Conservation (phyloP, 2,113 vertebrate genomes). For the Ctenomys sociabilis region DNA sequence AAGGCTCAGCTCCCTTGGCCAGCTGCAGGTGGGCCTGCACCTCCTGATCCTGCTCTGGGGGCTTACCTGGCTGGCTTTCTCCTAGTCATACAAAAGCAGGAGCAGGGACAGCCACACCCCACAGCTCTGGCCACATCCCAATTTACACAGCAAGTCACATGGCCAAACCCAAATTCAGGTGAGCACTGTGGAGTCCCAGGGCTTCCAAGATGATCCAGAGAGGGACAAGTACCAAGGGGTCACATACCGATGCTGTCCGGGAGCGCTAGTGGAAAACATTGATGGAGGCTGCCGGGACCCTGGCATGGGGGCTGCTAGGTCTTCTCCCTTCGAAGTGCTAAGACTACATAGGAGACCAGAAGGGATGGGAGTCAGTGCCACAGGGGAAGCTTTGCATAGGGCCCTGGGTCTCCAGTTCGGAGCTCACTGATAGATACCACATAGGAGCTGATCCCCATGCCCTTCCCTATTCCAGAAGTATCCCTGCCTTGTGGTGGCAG, state of each 20-base stretch:
- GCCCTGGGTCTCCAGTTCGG: not conserved
- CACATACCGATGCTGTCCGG: rapidly evolving
- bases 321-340: rapidly evolving
- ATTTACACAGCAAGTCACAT: too few species aligned
- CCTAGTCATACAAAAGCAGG: not conserved
- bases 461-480: not conserved
- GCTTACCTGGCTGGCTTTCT: not conserved
- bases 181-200: not conserved
- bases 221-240: not conserved
- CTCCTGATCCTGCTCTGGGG: not conserved
- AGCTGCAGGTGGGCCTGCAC: not conserved
- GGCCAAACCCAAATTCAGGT: too few species aligned
- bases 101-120: not conserved
- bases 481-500: not conserved
- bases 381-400: rapidly evolving
- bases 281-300: too few species aligned
- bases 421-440: not conserved
- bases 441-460: not conserved
- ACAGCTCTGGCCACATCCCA: not conserved
- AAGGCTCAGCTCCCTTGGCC: not conserved
- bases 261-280: too few species aligned
- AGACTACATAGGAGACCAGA: not conserved
- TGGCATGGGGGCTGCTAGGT: too few species aligned
- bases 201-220: too few species aligned
- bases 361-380: too few species aligned